Evolutionary conservation across 2,888 invertebrate species (phyloP), one percentile per base, ranked within the genome.

Genomic region (Epirrita christyi): DNA sequence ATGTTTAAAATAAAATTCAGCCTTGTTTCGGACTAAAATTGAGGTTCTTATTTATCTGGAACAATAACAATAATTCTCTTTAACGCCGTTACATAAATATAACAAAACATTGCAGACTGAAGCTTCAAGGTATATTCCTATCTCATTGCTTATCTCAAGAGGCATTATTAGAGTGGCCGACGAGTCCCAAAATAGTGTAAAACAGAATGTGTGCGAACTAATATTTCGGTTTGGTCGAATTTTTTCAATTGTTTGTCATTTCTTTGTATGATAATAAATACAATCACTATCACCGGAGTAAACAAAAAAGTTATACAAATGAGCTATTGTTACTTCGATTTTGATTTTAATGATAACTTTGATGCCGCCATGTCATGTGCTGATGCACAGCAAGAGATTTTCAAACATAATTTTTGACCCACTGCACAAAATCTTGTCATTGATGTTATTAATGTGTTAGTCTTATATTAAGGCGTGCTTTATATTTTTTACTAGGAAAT

Each of bases 101-200:
- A 66, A 73, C 68, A 71, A 73, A 72, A 73, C 70, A 73, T 72
- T 69, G 58, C 64, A 60, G 46, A 64, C 61, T 64, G 68, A 73
- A 76, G 65, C 70, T 67, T 73, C 69, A 70, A 73, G 69, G 68
- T 68, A 81, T 78, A 78, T 78, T 71, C 77, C 77, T 73, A 73
- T 74, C 75, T 76, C 79, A 79, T 80, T 67, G 64, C 74, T 77
- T 80, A 80, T 80, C 81, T 71, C 70, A 58, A 65, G 67, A 72
- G 67, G 70, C 73, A 75, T 76, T n/a, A 76, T 75, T 74, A 73
- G 69, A 73, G 64, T 69, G 62, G 70, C 71, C 68, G 56, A 66
- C 64, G 66, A 66, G 66, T 64, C 56, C 70, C 74, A 8, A 14
- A 13, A 37, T 37, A 37, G 11, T 37, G 13, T 6, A 13, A 13